Evolutionary conservation across 2,888 invertebrate genomes (phyloP).

Genomic region (Neria commutata): DNA sequence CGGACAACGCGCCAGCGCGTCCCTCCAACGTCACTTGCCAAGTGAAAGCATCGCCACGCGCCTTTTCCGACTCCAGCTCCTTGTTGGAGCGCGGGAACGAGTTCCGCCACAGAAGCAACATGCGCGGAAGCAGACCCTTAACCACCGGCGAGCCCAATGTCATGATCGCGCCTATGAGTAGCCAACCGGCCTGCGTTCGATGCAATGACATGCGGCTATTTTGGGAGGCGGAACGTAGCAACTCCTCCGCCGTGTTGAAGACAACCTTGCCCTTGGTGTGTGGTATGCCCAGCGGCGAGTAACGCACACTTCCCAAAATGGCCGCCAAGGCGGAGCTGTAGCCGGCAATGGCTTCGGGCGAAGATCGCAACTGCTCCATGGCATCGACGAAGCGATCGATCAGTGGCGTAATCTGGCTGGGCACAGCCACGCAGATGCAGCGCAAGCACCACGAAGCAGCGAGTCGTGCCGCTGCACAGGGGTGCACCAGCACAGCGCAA

Average conservation of each 20-base stretch:
- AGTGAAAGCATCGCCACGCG: conserved; percentile 96
- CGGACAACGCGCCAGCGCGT: conserved; percentile 93
- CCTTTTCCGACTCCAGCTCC: conserved; percentile 96
- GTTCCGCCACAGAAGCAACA: conserved; percentile 95
- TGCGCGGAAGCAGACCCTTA: conserved; percentile 87
- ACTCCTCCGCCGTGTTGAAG: conserved; percentile 96
- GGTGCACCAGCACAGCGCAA: conserved; percentile 82
- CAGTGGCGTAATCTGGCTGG: conserved; percentile 91
- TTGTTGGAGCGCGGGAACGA: conserved; percentile 96
- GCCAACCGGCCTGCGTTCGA: conserved; percentile 97
- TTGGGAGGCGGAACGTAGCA: conserved; percentile 94
- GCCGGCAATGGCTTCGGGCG: conserved; percentile 86
- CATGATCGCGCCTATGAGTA: conserved; percentile 95
- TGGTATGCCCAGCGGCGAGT: conserved; percentile 92
- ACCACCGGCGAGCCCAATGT: conserved; percentile 93
- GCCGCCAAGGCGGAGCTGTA: conserved; percentile 95
- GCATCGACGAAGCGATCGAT: conserved; percentile 89
- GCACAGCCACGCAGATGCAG: conserved; percentile 91
- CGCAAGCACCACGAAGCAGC: conserved; percentile 93
- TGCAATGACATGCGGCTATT: conserved; percentile 94
- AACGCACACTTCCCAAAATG: conserved; percentile 86
- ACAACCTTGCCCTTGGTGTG: conserved; percentile 97
- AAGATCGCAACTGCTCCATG: conserved; percentile 86
- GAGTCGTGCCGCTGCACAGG: conserved; percentile 89
- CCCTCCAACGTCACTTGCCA: conserved; percentile 98